These are phyloP conservation scores for Clostera curtula DNA, from an alignment of 2,888 invertebrate genomes.

Conservation along the genomic window DNA sequence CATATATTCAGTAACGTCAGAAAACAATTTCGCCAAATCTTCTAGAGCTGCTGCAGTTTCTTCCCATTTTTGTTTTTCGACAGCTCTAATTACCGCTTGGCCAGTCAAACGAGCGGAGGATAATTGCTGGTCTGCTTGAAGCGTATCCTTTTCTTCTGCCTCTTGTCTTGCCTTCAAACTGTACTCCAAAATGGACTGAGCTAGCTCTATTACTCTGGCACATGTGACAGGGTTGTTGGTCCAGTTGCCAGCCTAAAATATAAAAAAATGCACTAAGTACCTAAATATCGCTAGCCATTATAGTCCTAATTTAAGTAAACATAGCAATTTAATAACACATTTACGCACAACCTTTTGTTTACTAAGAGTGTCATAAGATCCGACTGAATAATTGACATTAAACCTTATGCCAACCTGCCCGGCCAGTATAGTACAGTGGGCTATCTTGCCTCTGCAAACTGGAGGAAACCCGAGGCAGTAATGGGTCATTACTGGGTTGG, in stretches of 20 bases:
- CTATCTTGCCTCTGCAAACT: no score
- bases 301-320: no score
- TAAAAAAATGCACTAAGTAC: constrained; percentile 1
- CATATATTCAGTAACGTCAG: constrained; percentile 57
- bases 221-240: constrained; percentile 74
- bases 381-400: no score
- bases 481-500: constrained; percentile 1
- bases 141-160: constrained; percentile 59
- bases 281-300: no score
- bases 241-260: constrained; percentile 67
- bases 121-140: constrained; percentile 70
- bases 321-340: no score
- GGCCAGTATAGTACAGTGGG: no score
- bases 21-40: constrained; percentile 40
- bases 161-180: constrained; percentile 71
- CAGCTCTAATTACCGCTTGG: constrained; percentile 71
- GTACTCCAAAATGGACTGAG: constrained; percentile 72
- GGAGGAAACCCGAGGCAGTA: no score
- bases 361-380: no score
- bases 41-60: constrained; percentile 45
- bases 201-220: constrained; percentile 77
- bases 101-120: constrained; percentile 75
- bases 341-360: no score
- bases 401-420: no score
- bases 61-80: constrained; percentile 60